Base-by-base conservation (phyloP, 2,113 vertebrate species). In the Gymnarchus niloticus region DNA sequence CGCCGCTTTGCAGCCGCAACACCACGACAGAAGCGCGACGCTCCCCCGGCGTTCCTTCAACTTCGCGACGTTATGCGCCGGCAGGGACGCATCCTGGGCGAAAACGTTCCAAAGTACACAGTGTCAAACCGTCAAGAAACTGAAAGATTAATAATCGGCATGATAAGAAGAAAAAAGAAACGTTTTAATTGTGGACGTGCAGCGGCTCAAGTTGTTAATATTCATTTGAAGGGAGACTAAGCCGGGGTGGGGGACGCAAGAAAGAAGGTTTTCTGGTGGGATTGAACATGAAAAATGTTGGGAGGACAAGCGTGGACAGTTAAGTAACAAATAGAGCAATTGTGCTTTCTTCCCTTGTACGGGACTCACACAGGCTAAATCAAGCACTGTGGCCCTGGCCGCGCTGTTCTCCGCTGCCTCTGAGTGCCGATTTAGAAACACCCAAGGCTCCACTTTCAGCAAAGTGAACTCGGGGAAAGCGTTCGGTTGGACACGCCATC, bases 351-450 rank as follows among this genome's bases (percentile, higher is more conserved):
- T 51, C 51, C 37, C 12, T 14, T 82, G 80, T 82, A 56, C 7
- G 6, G 51, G 80, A 52, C 80, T 82, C 80, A 82, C 80, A 54
- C 80, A 82, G 80, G 6, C 49, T 54, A 82, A 82, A 82, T 82
- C 80, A 56, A 51, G 37, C 80, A 82, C 51, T 56, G 7, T 65
- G 19, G 25, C 59, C n/a, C 80, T 5, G 51, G 14, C 80, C 28
- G 80, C 12, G 80, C 51, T 3, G 80, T 37, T 48, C n/a, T 56
- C 80, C n/a, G n/a, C 80, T 54, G 80, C 48, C 28, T 56, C 17
- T 28, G 7, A 82, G 80, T 56, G 80, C 51, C 51, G 5, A 81
- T 56, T 81, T 37, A 65, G 33, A 69, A 77, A 21, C 73, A 77
- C 73, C 73, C 17, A 21, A 37, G 73, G 73, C 5, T 82, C 10